Evolutionary conservation across 2,888 invertebrate genomes (phyloP).

Genomic region (Phaonia tiefii): DNA sequence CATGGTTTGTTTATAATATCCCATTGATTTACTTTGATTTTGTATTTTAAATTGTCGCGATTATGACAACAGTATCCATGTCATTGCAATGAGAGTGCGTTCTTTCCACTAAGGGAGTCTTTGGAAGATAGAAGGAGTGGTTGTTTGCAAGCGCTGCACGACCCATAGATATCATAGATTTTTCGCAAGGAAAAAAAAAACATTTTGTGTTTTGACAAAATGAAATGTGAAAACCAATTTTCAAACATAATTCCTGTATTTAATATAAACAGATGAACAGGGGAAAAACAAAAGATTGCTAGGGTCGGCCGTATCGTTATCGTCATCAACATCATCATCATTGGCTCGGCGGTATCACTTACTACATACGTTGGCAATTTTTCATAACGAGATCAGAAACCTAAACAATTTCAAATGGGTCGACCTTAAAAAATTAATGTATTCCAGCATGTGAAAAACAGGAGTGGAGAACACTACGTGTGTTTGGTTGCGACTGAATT

Average conservation of each 20-base stretch:
- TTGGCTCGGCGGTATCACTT: conserved; percentile 53
- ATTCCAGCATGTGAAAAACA: neutral
- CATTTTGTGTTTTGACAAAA: conserved; percentile 1
- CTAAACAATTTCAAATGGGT: conserved; percentile 44
- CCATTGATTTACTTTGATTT: conserved; percentile 79
- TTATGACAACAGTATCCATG: conserved; percentile 40
- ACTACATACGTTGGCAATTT: conserved; percentile 60
- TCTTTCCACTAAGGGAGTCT: too few species aligned
- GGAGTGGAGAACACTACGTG: neutral
- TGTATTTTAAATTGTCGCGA: conserved; percentile 72
- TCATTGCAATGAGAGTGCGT: neutral
- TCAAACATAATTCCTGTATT: conserved; percentile 58
- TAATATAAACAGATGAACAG: conserved; percentile 32
- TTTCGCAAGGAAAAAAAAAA: neutral
- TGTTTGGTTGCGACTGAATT: conserved; percentile 28
- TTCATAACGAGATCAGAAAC: conserved; percentile 49
- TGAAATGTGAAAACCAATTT: conserved; percentile 56
- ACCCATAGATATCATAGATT: conserved; percentile 28
- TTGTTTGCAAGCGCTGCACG: too few species aligned
- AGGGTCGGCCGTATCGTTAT: conserved; percentile 21
- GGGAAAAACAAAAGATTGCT: conserved; percentile 26
- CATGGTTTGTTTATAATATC: conserved; percentile 35
- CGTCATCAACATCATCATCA: neutral
- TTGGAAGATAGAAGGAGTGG: too few species aligned
- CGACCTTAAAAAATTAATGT: neutral